Percentiles rank a stretch among this genome's conserved stretches.
phyloP scores from a whole-genome alignment of 1,140 invertebrate genomes.

The Bombus haemorrhoidalis region DNA sequence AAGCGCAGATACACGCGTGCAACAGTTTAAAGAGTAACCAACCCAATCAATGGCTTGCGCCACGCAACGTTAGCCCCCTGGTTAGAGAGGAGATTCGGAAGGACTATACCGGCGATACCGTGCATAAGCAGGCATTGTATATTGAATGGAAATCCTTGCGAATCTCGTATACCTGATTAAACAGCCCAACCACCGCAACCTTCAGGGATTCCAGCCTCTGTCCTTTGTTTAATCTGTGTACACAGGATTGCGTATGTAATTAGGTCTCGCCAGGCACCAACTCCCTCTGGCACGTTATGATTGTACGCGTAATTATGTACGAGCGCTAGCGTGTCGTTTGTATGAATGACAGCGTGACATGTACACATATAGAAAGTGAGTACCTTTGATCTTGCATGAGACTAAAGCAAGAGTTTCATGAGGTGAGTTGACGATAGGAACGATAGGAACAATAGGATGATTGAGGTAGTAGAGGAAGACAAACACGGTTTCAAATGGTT shows the following conservation, averaged over 20 bases:
- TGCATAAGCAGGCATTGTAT: not conserved
- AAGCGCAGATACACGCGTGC: not conserved
- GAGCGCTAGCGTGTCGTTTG: slow-evolving; percentile 25
- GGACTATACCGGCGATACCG: not conserved
- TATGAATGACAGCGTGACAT: slow-evolving; percentile 31
- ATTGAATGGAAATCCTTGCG: slow-evolving; percentile 33
- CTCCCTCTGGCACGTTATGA: slow-evolving; percentile 53
- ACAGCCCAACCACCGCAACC: not conserved
- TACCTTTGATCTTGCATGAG: slow-evolving; percentile 40
- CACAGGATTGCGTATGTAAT: slow-evolving; percentile 70
- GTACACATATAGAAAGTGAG: slow-evolving; percentile 6
- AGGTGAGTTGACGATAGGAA: slow-evolving; percentile 4
- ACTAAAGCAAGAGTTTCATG: slow-evolving; percentile 21
- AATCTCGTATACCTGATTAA: slow-evolving; percentile 39
- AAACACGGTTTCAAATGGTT: not conserved
- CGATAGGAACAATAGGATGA: not conserved
- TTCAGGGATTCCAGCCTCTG: not conserved
- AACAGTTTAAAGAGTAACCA: slow-evolving; percentile 30
- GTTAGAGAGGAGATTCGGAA: slow-evolving; percentile 41
- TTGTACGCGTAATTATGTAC: slow-evolving; percentile 29
- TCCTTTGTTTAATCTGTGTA: slow-evolving; percentile 43
- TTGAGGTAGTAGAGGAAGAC: not conserved
- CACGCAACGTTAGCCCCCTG: slow-evolving; percentile 33
- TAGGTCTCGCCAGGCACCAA: slow-evolving; percentile 73
- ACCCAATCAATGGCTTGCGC: slow-evolving; percentile 4